Conservation (phyloP, 2,888 invertebrate species). For the Lasioglossum marginatum region DNA sequence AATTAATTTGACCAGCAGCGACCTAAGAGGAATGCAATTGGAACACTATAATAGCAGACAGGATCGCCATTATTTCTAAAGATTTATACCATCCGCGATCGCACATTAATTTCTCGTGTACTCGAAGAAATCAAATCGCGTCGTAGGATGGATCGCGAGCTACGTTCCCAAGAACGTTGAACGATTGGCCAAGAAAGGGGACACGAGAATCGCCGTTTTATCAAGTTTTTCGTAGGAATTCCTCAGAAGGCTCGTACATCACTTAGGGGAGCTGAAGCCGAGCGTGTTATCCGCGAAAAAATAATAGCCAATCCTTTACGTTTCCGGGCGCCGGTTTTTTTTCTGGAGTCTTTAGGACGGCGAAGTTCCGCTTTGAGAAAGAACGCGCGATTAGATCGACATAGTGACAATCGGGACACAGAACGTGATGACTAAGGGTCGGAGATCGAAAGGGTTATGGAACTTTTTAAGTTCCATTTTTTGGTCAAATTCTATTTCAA, state of each 20-base stretch:
- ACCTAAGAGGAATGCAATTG: not conserved
- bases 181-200: conserved; percentile 53
- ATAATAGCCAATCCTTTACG: conserved; percentile 62
- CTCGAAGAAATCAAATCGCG: conserved; percentile 8
- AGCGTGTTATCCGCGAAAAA: conserved; percentile 51
- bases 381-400: not conserved
- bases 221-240: conserved; percentile 59
- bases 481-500: not conserved
- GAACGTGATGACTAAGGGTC: not conserved
- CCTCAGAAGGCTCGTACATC: conserved; percentile 58
- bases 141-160: not conserved
- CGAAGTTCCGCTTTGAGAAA: conserved; percentile 12
- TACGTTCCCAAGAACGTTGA: conserved; percentile 47
- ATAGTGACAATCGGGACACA: not conserved
- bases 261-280: conserved; percentile 34
- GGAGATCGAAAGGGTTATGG: not conserved
- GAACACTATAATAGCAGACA: not conserved
- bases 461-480: not conserved
- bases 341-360: not conserved
- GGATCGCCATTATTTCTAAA: not conserved
- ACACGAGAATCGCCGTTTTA: conserved; percentile 62
- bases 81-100: not conserved
- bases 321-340: conserved; percentile 19
- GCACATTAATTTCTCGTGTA: not conserved
- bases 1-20: not conserved